Base-by-base conservation (phyloP, 1,140 invertebrate species). In the Drosophila setifemur region DNA sequence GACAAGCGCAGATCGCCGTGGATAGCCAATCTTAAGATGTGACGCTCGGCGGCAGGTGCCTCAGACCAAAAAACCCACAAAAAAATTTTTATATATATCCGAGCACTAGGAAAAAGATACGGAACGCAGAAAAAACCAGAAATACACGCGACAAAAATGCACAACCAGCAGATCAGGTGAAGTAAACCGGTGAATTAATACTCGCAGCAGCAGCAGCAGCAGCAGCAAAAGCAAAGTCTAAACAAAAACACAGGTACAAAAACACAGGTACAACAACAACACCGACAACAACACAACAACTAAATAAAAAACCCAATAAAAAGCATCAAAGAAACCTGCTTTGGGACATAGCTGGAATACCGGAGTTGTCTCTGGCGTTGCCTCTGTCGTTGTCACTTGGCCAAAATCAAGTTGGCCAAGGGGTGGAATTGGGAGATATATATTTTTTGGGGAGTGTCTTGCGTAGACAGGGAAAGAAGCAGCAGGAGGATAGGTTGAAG, bases 61-160 rank as follows among this genome's bases (percentile, higher is more conserved):
- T 35, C 23, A 58, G 31, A n/a, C n/a, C n/a, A n/a, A 57, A 55
- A 48, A 74, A 58, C 31, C 50, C 19, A 52, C 23, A 29, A 49
- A 42, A 44, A 40, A n/a, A n/a, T n/a, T n/a, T n/a, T n/a, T n/a
- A n/a, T n/a, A n/a, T n/a, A n/a, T n/a, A n/a, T n/a, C n/a, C n/a
- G n/a, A n/a, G n/a, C 50, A 48, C 12, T 23, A 6, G 18, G 19
- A 23, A 39, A 47, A 28, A 9, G 11, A 2, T 2, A 9, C n/a
- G 11, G 21, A 11, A 3, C 3, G 0, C 16, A 4, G 12, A 26
- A 29, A 70, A 78, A 79, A 83, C 74, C 66, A 78, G 70, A 85
- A 74, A 79, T 61, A 83, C 70, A 79, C 70, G 79, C 74, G 79
- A 85, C 74, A 74, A 55, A 78, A 83, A 74, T 85, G 81, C 79